Conservation (phyloP, 1,140 invertebrate genomes). For the Cydia amplana region DNA sequence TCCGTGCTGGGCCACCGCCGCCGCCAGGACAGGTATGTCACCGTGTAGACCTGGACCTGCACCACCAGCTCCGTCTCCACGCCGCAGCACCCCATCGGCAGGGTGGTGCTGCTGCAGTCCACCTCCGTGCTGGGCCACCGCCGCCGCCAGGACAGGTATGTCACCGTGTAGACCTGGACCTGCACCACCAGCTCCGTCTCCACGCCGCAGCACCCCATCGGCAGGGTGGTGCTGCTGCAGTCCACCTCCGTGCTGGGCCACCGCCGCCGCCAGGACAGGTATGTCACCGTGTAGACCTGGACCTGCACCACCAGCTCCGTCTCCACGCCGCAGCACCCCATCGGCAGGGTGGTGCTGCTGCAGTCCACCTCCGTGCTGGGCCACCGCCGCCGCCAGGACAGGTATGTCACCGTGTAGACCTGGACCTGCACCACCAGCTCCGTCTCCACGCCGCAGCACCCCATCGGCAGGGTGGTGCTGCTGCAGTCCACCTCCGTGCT, state of each 20-base stretch:
- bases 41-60: slow-evolving; percentile 84
- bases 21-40: slow-evolving; percentile 52
- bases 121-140: slow-evolving; percentile 91
- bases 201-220: slow-evolving; percentile 93
- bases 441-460: slow-evolving; percentile 91
- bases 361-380: slow-evolving; percentile 92
- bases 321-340: slow-evolving; percentile 91
- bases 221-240: slow-evolving; percentile 93
- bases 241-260: slow-evolving; percentile 91
- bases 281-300: slow-evolving; percentile 72
- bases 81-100: slow-evolving; percentile 92
- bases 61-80: slow-evolving; percentile 93
- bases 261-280: slow-evolving; percentile 77
- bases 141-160: slow-evolving; percentile 65
- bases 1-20: slow-evolving; percentile 89
- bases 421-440: slow-evolving; percentile 89
- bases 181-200: too few species aligned
- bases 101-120: slow-evolving; percentile 93
- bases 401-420: not conserved
- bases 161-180: not conserved
- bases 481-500: slow-evolving; percentile 92
- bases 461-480: slow-evolving; percentile 94
- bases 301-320: slow-evolving; percentile 93
- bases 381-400: slow-evolving; percentile 81
- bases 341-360: slow-evolving; percentile 94